A percentile compares a stretch with the other conserved stretches of the same genome.
These are phyloP conservation scores for Ophthalmolycus amberensis DNA, from an alignment of 2,113 vertebrate genomes.

Conservation along the genomic window DNA sequence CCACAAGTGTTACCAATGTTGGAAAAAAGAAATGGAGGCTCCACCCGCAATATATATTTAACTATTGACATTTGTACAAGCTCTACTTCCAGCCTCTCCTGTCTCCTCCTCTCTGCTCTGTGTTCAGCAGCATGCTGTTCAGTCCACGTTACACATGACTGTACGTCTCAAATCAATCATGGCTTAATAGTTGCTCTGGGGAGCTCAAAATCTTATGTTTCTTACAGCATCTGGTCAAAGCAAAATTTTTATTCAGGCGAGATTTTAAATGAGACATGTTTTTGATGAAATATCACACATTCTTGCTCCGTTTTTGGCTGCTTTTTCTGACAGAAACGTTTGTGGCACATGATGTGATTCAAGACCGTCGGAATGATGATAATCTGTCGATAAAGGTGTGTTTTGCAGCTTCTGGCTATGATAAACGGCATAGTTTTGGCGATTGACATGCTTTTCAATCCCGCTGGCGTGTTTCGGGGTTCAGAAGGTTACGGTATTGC, in stretches of 20 bases:
- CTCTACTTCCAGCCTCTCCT: no score
- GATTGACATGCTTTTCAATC: not conserved
- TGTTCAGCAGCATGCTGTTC: no score
- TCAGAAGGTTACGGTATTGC: conserved; percentile 26
- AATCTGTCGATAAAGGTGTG: not conserved
- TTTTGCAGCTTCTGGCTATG: not conserved
- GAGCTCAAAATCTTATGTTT: not conserved
- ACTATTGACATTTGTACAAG: no score
- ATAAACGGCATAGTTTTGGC: not conserved
- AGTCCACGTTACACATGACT: no score
- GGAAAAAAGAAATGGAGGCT: no score
- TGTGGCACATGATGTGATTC: not conserved
- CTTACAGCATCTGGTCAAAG: not conserved
- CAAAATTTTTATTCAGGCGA: not conserved
- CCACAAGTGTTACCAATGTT: no score
- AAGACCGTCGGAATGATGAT: not conserved
- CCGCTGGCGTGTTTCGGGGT: not conserved
- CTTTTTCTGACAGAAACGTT: not conserved
- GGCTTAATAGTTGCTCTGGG: not conserved
- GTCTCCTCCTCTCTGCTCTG: no score
- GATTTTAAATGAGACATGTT: not conserved
- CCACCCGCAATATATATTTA: no score
- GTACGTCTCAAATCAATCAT: not conserved
- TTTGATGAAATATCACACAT: not conserved
- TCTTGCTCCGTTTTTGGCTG: not conserved